Conservation (phyloP, 2,888 invertebrate genomes). For the Toxonevra muliebris region DNA sequence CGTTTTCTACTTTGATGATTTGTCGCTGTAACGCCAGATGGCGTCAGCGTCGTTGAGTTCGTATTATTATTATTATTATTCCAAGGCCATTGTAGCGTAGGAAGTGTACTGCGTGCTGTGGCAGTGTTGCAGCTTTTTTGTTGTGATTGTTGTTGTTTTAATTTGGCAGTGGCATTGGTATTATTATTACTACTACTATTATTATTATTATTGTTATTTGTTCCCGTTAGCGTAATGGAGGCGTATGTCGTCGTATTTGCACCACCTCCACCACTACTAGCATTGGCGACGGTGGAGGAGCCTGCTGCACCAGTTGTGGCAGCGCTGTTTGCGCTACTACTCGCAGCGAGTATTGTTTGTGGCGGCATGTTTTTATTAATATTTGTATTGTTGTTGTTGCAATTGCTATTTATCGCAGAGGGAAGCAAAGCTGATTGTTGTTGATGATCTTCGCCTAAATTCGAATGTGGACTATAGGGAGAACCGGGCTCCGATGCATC, state of each 20-base stretch:
- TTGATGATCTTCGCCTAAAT: conserved; percentile 69
- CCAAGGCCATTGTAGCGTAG: conserved; percentile 62
- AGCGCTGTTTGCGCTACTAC: conserved; percentile 33
- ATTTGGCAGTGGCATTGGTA: conserved; percentile 35
- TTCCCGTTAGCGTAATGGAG: conserved; percentile 38
- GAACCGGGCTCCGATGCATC: conserved; percentile 89
- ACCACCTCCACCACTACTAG: conserved; percentile 27
- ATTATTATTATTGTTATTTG: conserved; percentile 37
- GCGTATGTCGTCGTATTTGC: conserved; percentile 35
- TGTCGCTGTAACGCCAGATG: conserved; percentile 25
- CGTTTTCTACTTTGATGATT: conserved; percentile 27
- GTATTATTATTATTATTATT: conserved; percentile 54
- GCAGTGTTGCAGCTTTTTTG: conserved; percentile 42
- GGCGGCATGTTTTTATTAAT: conserved; percentile 56
- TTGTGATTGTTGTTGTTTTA: conserved; percentile 40
- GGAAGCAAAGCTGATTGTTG: conserved; percentile 25
- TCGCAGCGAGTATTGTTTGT: conserved; percentile 58
- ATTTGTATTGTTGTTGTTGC: conserved; percentile 33
- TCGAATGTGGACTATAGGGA: conserved; percentile 71
- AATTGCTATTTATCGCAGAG: conserved; percentile 29
- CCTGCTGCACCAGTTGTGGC: conserved; percentile 28
- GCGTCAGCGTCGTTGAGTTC: conserved; percentile 40
- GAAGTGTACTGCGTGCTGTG: conserved; percentile 45
- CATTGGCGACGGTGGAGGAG: conserved; percentile 20
- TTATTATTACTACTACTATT: conserved; percentile 37